Base-by-base conservation (phyloP, 2,888 invertebrate species). In the Limenitis camilla region DNA sequence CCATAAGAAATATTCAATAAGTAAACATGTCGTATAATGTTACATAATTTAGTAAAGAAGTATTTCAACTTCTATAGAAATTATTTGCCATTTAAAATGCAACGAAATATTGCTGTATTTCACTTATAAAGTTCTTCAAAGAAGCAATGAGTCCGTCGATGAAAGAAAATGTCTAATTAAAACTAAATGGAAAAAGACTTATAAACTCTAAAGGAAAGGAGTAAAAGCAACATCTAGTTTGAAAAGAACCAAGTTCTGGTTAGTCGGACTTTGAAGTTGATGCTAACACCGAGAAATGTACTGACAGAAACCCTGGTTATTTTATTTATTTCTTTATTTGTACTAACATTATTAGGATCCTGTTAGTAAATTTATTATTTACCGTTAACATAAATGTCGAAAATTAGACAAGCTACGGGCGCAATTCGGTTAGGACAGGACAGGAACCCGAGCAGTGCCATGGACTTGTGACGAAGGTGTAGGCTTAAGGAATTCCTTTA, bases 71-170 rank as follows among this genome's bases (percentile, higher is more conserved):
- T 32, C n/a, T 32, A 43, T 32, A 43, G 33, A 43, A 43, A 44
- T 44, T 35, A 8, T 19, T 19, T 19, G 19, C 19, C 19, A 19
- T 19, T 19, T 19, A 19, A 19, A 19, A 19, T 19, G 1, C 19
- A 19, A 2, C 3, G 19, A 19, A 19, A 45, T 36, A 36, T 35
- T 11, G 29, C 10, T 6, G 36, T 45, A 29, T 36, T 45, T 45
- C 19, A 29, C 36, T 45, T 30, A 36, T 29, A 29, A 36, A 45
- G 36, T 45, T 32, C 6, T 31, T 39, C 39, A 47, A 32, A 46
- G 44, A 7, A 44, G 50, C 50, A 51, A 51, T 51, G 50, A 51
- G 33, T 40, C 50, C 44, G 44, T 44, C 32, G 44, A 51, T 33
- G 44, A 40, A 51, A 43, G 49, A 50, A 39, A 50, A 44, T 33